Percentiles rank a stretch among this genome's conserved stretches.
These are phyloP conservation scores for Scalopus aquaticus DNA, from an alignment of 2,113 vertebrate genomes.

Conservation along the genomic window DNA sequence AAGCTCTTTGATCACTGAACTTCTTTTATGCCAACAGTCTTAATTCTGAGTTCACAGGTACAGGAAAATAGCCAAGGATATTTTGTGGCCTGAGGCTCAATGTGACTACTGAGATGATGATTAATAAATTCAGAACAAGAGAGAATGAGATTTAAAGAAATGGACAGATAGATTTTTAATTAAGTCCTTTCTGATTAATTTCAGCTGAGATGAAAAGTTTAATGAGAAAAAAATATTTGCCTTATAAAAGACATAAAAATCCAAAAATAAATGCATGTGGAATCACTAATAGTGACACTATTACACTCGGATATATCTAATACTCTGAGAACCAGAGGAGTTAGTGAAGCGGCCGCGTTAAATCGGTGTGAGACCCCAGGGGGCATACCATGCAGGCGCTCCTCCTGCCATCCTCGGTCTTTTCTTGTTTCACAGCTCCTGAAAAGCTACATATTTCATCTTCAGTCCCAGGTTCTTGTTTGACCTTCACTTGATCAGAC, in stretches of 20 bases:
- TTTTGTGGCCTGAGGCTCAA: background rate
- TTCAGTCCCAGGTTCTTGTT: constrained; percentile 95
- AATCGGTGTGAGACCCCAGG: background rate
- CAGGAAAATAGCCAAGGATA: background rate
- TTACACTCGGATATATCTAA: background rate
- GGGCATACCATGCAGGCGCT: constrained; percentile 96
- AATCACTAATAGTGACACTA: background rate
- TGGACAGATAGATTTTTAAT: constrained; percentile 41
- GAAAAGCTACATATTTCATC: constrained; percentile 92
- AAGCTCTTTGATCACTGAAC: constrained; percentile 27
- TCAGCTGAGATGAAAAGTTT: background rate
- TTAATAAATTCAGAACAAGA: constrained; percentile 23
- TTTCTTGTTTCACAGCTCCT: constrained; percentile 92
- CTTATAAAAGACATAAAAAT: background rate
- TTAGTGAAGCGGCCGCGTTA: too few relatives aligned
- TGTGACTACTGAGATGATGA: background rate
- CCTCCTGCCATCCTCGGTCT: constrained; percentile 91
- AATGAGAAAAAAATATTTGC: background rate
- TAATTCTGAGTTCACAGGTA: background rate
- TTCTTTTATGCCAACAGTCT: background rate
- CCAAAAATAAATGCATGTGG: background rate
- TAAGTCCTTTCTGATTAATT: constrained; percentile 27
- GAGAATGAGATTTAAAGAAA: background rate
- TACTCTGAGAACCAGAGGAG: background rate
- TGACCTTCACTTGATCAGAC: constrained; percentile 93